Conservation (phyloP, 2,888 invertebrate genomes). For the Muscina levida region DNA sequence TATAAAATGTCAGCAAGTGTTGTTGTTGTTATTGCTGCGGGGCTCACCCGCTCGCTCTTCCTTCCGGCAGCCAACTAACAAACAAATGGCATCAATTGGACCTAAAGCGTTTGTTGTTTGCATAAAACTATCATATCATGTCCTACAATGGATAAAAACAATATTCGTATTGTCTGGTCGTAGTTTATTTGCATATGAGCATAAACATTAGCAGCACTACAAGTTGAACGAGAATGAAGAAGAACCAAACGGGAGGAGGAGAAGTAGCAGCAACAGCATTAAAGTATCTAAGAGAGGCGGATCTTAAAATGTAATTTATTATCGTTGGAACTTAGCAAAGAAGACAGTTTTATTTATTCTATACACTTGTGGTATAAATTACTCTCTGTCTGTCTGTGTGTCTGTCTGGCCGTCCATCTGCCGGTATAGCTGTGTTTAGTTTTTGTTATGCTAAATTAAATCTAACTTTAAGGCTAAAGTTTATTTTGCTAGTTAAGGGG, state of each 20-base stretch:
- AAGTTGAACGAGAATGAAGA: not conserved
- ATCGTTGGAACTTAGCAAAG: slow-evolving; percentile 46
- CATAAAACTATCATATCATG: no score
- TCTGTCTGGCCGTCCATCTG: no score
- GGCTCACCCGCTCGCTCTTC: no score
- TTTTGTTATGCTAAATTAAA: slow-evolving; percentile 4
- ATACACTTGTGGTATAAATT: slow-evolving; percentile 34
- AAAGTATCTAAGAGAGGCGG: slow-evolving; percentile 25
- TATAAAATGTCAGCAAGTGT: slow-evolving; percentile 56
- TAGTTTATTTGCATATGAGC: slow-evolving; percentile 22
- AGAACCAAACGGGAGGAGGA: not conserved
- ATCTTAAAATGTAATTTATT: slow-evolving; percentile 62
- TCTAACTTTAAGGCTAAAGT: slow-evolving; percentile 20
- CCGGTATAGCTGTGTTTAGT: not conserved
- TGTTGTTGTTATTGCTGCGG: not conserved
- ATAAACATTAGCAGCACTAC: not conserved
- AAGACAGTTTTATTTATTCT: slow-evolving; percentile 45
- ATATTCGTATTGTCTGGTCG: slow-evolving; percentile 12
- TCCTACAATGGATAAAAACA: slow-evolving; percentile 30
- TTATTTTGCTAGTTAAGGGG: no score
- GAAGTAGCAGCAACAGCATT: not conserved
- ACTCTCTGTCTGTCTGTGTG: not conserved
- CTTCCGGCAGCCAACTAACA: no score
- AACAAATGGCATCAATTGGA: no score
- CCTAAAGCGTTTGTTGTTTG: no score